Evolutionary conservation across 1,140 invertebrate genomes (phyloP), one percentile per base, ranked within the genome.

Genomic region (Zaprionus taronus): DNA sequence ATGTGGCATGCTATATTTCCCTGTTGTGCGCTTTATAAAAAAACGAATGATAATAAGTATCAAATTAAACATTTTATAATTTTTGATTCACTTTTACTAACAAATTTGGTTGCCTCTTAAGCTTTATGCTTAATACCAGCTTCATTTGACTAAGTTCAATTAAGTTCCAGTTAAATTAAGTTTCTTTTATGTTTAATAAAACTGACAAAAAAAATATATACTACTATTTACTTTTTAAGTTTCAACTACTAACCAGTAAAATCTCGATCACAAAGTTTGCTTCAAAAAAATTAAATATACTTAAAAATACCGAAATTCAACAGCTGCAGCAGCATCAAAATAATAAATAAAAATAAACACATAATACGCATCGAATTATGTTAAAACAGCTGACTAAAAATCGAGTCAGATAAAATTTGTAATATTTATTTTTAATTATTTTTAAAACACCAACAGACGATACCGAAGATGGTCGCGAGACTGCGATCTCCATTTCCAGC

Each of bases 401-500:
- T 4, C 38, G 22, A 66, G 63, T 49, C 41, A 60, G 31, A 34
- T 38, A 31, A 61, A 65, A 72, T 15, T 65, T 38, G 22, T 71
- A 74, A 66, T 63, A 74, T 51, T 55, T 60, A 49, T 62, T 31
- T 68, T 56, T 65, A 81, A 80, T 70, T 72, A 77, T 85, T 90
- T 90, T 67, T 62, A 70, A 47, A 47, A 75, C 34, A 68, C 67
- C 81, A 83, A 77, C 81, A 92, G 91, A 93, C 83, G 92, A 93
- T 56, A 77, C 56, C 53, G 92, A 92, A 67, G 87, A 91, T 80
- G 83, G 90, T 36, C 91, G 91, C 71, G 91, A 92, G 68, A 91
- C 91, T 70, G 92, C 86, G 36, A 91, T 91, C 81, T 92, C 91
- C 57, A 87, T 93, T 80, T 92, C 92, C 66, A 93, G 92, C 78